phyloP scores from a whole-genome alignment of 92 coral and sea anemone species.

The Pocillopora meandrina region DNA sequence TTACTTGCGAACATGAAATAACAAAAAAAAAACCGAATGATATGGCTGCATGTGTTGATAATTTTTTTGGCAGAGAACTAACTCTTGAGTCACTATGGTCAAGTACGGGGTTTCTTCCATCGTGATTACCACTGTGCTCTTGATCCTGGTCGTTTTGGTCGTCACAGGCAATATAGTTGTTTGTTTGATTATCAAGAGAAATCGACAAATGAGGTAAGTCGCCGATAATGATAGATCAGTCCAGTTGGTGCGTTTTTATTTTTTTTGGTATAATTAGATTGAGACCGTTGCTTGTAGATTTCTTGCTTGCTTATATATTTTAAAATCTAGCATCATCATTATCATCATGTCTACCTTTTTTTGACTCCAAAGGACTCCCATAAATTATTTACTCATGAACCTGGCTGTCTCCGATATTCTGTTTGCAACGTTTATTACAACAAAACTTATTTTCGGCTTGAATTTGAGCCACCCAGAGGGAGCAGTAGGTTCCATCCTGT shows the following conservation, averaged over 20 bases:
- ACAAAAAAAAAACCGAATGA: no score
- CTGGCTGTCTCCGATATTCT: constrained; percentile 10
- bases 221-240: background rate
- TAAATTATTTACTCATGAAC: constrained; percentile 7
- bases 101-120: background rate
- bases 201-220: constrained; percentile 25
- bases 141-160: background rate
- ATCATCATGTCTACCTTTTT: background rate
- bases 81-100: background rate
- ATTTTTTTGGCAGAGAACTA: background rate
- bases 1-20: no score
- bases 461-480: constrained; percentile 1
- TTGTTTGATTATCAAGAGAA: constrained; percentile 7
- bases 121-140: background rate
- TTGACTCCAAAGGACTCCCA: background rate
- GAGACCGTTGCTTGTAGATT: no score
- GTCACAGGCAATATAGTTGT: constrained; percentile 11
- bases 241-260: background rate
- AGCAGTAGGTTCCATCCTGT: background rate
- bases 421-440: background rate
- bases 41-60: no score
- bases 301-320: no score
- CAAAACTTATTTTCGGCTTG: background rate
- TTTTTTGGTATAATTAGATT: no score
- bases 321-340: no score